Percentiles rank a stretch among this genome's conserved stretches.
Evolutionary conservation across 2,888 invertebrate species (phyloP).

Genomic region (Agrochola litura): DNA sequence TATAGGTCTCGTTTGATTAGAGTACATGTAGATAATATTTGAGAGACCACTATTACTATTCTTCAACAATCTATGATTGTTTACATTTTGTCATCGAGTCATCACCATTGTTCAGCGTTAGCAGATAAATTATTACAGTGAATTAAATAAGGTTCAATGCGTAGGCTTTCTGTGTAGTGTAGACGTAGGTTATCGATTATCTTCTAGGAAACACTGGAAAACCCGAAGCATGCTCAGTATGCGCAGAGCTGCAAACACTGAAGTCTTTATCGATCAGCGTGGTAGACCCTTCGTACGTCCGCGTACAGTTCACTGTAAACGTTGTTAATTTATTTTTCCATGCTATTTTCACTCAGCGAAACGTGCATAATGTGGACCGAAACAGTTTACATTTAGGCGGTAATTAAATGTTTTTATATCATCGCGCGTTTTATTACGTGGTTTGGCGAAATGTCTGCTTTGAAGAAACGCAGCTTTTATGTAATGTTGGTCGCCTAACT

Average conservation of each 20-base stretch:
- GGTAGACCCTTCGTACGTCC: conserved; percentile 50
- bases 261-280: conserved; percentile 49
- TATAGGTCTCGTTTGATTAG: conserved; percentile 25
- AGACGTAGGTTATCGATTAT: conserved; percentile 20
- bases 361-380: conserved; percentile 83
- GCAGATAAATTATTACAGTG: conserved; percentile 22
- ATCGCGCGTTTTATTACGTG: conserved; percentile 82
- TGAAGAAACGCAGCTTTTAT: conserved; percentile 60
- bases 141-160: conserved; percentile 24
- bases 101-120: conserved; percentile 30
- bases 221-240: conserved; percentile 20
- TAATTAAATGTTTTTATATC: conserved; percentile 86
- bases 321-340: conserved; percentile 76
- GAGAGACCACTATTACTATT: conserved; percentile 20
- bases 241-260: conserved; percentile 45
- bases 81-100: conserved; percentile 28
- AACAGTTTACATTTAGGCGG: conserved; percentile 83
- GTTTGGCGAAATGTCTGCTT: conserved; percentile 74
- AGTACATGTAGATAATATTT: conserved; percentile 12
- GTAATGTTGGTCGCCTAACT: conserved; percentile 39
- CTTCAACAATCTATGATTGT: conserved; percentile 21
- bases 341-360: conserved; percentile 83
- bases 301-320: conserved; percentile 56
- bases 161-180: conserved; percentile 8
- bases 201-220: conserved; percentile 29